phyloP scores from a whole-genome alignment of 2,113 vertebrate genomes.

The Notothenia coriiceps region DNA sequence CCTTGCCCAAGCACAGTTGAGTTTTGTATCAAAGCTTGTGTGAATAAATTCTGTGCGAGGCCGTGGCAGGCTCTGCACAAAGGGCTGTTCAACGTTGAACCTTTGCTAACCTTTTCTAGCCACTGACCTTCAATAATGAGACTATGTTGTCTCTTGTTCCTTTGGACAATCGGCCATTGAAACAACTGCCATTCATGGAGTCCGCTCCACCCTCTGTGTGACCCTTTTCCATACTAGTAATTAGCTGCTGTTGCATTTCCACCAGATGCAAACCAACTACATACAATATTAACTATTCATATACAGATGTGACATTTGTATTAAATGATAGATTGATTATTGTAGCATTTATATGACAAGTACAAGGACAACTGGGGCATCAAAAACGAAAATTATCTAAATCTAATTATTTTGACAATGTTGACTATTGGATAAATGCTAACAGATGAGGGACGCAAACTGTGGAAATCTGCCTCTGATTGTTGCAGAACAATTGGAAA shows the following conservation, averaged over 20 bases:
- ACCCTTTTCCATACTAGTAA: conserved; percentile 72
- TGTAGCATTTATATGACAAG: conserved; percentile 6
- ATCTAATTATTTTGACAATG: not conserved
- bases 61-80: conserved; percentile 64
- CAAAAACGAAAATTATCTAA: not conserved
- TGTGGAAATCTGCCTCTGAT: not conserved
- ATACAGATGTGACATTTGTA: conserved; percentile 5
- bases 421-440: not conserved
- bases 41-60: conserved; percentile 71
- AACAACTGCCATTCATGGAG: conserved; percentile 80
- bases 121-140: conserved; percentile 83
- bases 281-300: conserved; percentile 56
- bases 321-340: conserved; percentile 27
- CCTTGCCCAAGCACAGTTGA: conserved; percentile 54
- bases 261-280: conserved; percentile 56
- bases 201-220: conserved; percentile 67
- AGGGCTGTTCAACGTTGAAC: conserved; percentile 78
- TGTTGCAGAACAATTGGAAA: conserved; percentile 10
- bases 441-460: not conserved
- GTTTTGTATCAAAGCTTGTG: conserved; percentile 65
- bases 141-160: conserved; percentile 84
- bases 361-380: not conserved
- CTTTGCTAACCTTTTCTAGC: conserved; percentile 82
- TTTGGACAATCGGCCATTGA: conserved; percentile 82
- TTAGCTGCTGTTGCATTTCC: conserved; percentile 76